phyloP scores from a whole-genome alignment of 2,888 invertebrate species.

The Lycocerus yunnanus region DNA sequence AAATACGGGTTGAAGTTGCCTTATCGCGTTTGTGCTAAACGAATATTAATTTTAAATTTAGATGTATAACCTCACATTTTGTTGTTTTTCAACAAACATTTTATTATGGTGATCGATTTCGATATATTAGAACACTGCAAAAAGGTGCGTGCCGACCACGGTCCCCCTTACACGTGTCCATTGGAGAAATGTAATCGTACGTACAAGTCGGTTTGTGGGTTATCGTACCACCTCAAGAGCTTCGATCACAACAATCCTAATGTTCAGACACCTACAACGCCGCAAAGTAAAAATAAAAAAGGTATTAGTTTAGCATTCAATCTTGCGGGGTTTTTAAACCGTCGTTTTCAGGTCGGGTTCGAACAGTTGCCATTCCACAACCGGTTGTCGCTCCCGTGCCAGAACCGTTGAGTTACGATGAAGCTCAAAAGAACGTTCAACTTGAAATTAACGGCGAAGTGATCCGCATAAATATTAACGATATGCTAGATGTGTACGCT shows the following conservation, averaged over 20 bases:
- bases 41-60: not conserved
- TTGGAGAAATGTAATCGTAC: conserved; percentile 82
- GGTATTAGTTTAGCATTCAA: conserved; percentile 44
- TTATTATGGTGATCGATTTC: conserved; percentile 77
- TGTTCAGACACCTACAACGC: conserved; percentile 62
- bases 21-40: not conserved
- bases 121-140: conserved; percentile 86
- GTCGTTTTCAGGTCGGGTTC: conserved; percentile 9
- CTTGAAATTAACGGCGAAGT: conserved; percentile 78
- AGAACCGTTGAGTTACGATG: conserved; percentile 80
- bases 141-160: conserved; percentile 77
- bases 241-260: conserved; percentile 83
- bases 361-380: conserved; percentile 6
- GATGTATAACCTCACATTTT: not conserved
- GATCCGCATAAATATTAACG: conserved; percentile 60
- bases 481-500: conserved; percentile 71
- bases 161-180: conserved; percentile 86
- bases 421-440: conserved; percentile 83
- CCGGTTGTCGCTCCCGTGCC: conserved; percentile 60
- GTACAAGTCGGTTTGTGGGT: conserved; percentile 84
- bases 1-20: not conserved
- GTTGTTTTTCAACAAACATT: conserved; percentile 39
- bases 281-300: conserved; percentile 67
- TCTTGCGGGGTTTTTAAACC: not conserved
- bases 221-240: conserved; percentile 84